A percentile compares a stretch with the other conserved stretches of the same genome.
Conservation (phyloP, 1,140 invertebrate species). For the Aphidius ervi region DNA sequence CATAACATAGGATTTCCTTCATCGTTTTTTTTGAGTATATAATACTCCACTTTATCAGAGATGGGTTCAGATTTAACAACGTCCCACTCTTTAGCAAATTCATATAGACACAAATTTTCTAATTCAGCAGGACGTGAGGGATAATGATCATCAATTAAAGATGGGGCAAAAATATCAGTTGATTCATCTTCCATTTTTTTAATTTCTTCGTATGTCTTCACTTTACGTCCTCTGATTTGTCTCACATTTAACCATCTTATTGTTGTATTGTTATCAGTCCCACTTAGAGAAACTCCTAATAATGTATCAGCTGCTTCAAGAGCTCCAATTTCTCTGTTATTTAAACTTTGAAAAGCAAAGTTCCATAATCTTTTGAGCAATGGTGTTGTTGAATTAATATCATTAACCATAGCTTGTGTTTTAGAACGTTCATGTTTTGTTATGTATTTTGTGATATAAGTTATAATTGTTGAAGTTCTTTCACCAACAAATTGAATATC, state of each 20-base stretch:
- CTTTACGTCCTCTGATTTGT: slow-evolving; percentile 30
- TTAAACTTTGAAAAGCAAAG: too few relatives aligned
- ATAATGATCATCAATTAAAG: slow-evolving; percentile 32
- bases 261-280: slow-evolving; percentile 39
- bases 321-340: slow-evolving; percentile 33
- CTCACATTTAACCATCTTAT: slow-evolving; percentile 41
- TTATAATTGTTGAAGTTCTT: slow-evolving; percentile 22
- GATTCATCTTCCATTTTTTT: slow-evolving; percentile 25
- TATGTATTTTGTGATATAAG: slow-evolving; percentile 30
- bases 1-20: slow-evolving; percentile 9
- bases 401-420: not conserved
- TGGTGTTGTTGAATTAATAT: too few relatives aligned
- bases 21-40: slow-evolving; percentile 1
- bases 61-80: slow-evolving; percentile 22
- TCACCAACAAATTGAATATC: slow-evolving; percentile 30
- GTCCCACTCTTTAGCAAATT: slow-evolving; percentile 28
- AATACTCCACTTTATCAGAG: slow-evolving; percentile 19
- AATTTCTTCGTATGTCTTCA: slow-evolving; percentile 33
- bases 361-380: slow-evolving; percentile 25
- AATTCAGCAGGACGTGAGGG: slow-evolving; percentile 25
- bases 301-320: slow-evolving; percentile 39
- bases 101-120: slow-evolving; percentile 23
- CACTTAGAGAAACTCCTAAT: slow-evolving; percentile 34
- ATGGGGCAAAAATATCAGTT: slow-evolving; percentile 32
- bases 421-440: slow-evolving; percentile 29